Base-by-base conservation (phyloP, 2,888 invertebrate genomes). In the Philopedon plagiatum region DNA sequence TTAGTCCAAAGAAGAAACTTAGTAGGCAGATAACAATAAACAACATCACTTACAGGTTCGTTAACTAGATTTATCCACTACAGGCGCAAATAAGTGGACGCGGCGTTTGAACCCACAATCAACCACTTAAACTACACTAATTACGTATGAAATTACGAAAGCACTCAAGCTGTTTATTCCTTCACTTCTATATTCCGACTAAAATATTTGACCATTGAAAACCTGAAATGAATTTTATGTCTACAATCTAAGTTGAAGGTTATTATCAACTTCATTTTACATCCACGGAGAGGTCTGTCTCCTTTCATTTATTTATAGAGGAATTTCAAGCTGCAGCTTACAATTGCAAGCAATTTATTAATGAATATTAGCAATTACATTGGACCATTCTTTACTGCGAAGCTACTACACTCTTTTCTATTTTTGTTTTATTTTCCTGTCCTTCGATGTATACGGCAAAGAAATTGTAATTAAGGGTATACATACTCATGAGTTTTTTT, bases 191-290 rank as follows among this genome's bases (percentile, higher is more conserved):
- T 80, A 78, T 80, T 74, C 78, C 76, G 78, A 80, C 80, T 81
- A 77, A 80, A 81, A 80, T 81, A 81, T 81, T 81, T 78, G 79
- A 81, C 78, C 80, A 81, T 80, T 80, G 79, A 81, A 79, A 80
- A 80, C 80, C 80, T 81, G 81, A 81, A 81, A 80, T 80, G 80
- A 80, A 81, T 80, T 81, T 81, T 80, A 81, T 80, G 81, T 80
- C 81, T 80, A 80, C 81, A 79, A 81, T 81, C 79, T 78, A 80
- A 79, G 79, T 77, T 78, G 81, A 81, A 81, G 81, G 81, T 80
- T 81, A 81, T 79, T 80, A 81, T 80, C 79, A 80, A 80, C 80
- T 81, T 79, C 79, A 80, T 78, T 80, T 80, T 77, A 79, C 80
- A 78, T 78, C 80, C 75, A 71, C 75, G 69, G 62, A 66, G 71